These are phyloP conservation scores for Periophthalmodon schlosseri DNA, from an alignment of 2,113 vertebrate species.

Conservation along the genomic window DNA sequence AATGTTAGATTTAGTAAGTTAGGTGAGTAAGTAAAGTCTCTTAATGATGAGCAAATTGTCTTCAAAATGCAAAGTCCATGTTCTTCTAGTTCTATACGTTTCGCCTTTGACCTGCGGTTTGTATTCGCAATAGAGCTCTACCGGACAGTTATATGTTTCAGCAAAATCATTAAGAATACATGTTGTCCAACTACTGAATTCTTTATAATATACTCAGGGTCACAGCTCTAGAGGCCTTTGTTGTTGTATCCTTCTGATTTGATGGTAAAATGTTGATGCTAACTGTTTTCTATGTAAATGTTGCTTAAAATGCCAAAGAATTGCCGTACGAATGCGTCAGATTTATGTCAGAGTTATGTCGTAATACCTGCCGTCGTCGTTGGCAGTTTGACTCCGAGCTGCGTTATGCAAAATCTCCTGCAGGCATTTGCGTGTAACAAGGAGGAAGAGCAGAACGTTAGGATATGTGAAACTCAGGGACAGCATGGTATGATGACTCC, in stretches of 20 bases:
- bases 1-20: too few species aligned
- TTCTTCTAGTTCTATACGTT: too few species aligned
- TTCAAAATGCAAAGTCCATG: too few species aligned
- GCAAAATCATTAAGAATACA: constrained; percentile 4
- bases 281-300: constrained; percentile 37
- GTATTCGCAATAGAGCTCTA: neutral
- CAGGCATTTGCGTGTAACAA: neutral
- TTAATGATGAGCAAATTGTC: too few species aligned
- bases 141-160: neutral
- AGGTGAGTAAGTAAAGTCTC: too few species aligned
- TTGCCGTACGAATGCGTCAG: neutral
- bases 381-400: neutral
- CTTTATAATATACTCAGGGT: constrained; percentile 7
- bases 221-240: constrained; percentile 7
- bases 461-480: neutral
- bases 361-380: neutral
- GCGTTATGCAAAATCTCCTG: constrained; percentile 6
- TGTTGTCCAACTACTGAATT: constrained; percentile 30
- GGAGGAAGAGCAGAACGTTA: neutral
- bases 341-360: neutral
- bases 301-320: constrained; percentile 4
- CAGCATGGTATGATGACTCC: too few species aligned
- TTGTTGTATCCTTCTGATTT: constrained; percentile 21
- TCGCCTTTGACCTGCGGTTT: neutral
- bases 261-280: neutral